phyloP scores from a whole-genome alignment of 2,797 vertebrate species.

The Limnodromus scolopaceus region DNA sequence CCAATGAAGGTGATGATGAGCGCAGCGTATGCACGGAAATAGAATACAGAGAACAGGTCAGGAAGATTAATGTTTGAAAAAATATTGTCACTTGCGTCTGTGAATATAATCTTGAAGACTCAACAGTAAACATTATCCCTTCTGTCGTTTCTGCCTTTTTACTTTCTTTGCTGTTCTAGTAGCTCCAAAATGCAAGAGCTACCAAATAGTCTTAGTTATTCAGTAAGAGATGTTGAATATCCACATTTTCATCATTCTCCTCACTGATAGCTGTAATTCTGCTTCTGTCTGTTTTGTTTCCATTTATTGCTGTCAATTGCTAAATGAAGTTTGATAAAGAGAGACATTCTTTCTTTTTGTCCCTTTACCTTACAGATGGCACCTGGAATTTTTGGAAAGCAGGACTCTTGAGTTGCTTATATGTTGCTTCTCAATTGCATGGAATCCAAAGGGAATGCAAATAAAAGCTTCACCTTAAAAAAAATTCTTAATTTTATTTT shows the following conservation, averaged over 20 bases:
- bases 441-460: neutral
- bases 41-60: constrained; percentile 63
- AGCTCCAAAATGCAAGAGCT: neutral
- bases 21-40: neutral
- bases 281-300: neutral
- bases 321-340: neutral
- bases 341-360: neutral
- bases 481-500: neutral
- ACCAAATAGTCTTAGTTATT: neutral
- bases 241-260: neutral
- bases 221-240: neutral
- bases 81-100: neutral
- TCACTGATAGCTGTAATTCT: neutral
- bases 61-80: neutral
- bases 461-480: neutral
- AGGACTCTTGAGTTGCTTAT: neutral
- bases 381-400: neutral
- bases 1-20: constrained; percentile 65
- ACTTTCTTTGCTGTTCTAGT: neutral
- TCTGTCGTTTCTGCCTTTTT: neutral
- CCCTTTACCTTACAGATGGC: neutral
- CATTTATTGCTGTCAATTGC: neutral
- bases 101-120: neutral
- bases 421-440: neutral
- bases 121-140: neutral